Percentiles rank a stretch among this genome's conserved stretches.
Conservation (phyloP, 2,113 vertebrate species). For the Ovis aries region DNA sequence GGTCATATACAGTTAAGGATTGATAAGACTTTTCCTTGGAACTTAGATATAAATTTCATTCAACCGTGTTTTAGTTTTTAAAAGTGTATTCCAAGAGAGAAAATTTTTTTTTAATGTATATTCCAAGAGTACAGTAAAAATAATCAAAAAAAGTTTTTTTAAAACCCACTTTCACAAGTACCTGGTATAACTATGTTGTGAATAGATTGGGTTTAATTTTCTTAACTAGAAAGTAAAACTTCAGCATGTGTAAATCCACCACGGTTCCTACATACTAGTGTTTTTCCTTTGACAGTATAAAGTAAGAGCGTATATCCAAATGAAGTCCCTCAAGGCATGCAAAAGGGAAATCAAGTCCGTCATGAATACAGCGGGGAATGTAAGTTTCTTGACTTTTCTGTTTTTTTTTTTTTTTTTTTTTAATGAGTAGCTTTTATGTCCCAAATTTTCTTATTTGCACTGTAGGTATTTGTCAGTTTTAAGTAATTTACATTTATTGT, state of each 20-base stretch:
- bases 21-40: neutral
- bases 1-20: neutral
- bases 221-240: neutral
- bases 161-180: neutral
- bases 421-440: neutral
- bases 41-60: neutral
- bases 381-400: conserved; percentile 79
- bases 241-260: neutral
- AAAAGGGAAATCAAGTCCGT: conserved; percentile 99
- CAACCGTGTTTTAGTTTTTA: neutral
- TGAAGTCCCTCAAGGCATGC: conserved; percentile 98
- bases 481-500: neutral
- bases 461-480: neutral
- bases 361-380: conserved; percentile 98
- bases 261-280: neutral
- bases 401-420: neutral
- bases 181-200: neutral
- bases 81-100: neutral
- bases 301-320: conserved; percentile 97
- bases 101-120: neutral
- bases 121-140: neutral
- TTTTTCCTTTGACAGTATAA: conserved; percentile 87
- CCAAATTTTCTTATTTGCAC: neutral
- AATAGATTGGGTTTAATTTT: neutral
- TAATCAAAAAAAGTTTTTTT: neutral